phyloP scores from a whole-genome alignment of 2,113 vertebrate genomes.

The Cyanoderma ruficeps region DNA sequence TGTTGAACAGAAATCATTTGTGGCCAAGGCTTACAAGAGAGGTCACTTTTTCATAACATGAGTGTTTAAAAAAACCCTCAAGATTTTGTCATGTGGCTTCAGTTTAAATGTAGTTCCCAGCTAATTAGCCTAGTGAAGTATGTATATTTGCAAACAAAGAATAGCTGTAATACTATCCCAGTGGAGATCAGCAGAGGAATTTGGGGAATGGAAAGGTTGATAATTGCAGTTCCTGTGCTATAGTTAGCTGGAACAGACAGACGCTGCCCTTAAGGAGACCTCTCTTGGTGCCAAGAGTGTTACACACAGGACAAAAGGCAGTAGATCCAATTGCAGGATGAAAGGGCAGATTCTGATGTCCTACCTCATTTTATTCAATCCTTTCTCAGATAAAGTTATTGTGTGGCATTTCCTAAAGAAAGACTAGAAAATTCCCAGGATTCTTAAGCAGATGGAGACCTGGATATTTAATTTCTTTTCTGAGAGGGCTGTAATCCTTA shows the following conservation, averaged over 20 bases:
- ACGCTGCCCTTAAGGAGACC: not conserved
- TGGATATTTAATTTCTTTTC: not conserved
- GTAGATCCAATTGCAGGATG: not conserved
- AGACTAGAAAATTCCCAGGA: not conserved
- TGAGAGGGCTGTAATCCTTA: not conserved
- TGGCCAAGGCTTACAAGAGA: not conserved
- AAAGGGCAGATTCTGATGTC: not conserved
- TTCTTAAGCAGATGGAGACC: not conserved
- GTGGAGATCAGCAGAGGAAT: constrained; percentile 49
- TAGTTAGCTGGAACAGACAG: not conserved
- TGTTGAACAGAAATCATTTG: not conserved
- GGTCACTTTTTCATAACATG: constrained; percentile 49
- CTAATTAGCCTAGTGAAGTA: constrained; percentile 41
- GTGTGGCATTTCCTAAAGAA: not conserved
- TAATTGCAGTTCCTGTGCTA: constrained; percentile 15
- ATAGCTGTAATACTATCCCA: constrained; percentile 54
- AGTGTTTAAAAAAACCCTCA: constrained; percentile 21
- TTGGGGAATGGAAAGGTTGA: constrained; percentile 48
- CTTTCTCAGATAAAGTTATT: not conserved
- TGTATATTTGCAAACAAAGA: constrained; percentile 71
- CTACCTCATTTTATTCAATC: not conserved
- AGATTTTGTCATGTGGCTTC: constrained; percentile 54
- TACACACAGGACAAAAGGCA: not conserved
- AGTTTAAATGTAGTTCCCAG: constrained; percentile 59
- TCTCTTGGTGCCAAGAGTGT: not conserved